These are phyloP conservation scores for Scartelaos histophorus DNA, from an alignment of 2,113 vertebrate genomes.

Conservation along the genomic window DNA sequence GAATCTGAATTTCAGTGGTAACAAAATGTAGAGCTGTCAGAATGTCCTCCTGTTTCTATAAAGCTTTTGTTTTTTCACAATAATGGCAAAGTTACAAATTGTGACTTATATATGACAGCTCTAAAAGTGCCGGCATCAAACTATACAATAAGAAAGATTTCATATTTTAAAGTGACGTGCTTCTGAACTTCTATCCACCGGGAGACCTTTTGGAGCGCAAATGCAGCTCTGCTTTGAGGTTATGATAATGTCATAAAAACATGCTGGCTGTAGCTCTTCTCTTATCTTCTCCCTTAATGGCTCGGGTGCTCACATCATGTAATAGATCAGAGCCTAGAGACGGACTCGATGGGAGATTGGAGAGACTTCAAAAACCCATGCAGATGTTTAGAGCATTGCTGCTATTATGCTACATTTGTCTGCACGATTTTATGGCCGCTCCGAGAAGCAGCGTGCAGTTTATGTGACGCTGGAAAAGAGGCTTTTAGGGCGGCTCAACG, in stretches of 20 bases:
- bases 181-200: not conserved
- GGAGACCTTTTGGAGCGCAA: constrained; percentile 6
- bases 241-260: constrained; percentile 31
- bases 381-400: constrained; percentile 44
- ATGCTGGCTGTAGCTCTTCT: constrained; percentile 34
- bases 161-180: not conserved
- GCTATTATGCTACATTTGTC: constrained; percentile 43
- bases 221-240: constrained; percentile 16
- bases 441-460: constrained; percentile 22
- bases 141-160: not conserved
- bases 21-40: not conserved
- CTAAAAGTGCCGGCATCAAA: not conserved
- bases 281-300: constrained; percentile 40
- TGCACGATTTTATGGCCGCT: constrained; percentile 34
- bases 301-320: constrained; percentile 40
- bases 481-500: constrained; percentile 14
- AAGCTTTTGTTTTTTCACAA: not conserved
- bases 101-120: not conserved
- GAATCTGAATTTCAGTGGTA: not conserved
- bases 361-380: constrained; percentile 31
- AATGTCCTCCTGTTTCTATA: not conserved
- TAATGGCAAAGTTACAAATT: not conserved
- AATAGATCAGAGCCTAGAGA: constrained; percentile 40
- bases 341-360: constrained; percentile 31
- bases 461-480: constrained; percentile 41